A percentile compares a stretch with the other conserved stretches of the same genome.
These are phyloP conservation scores for Physeter macrocephalus DNA, from an alignment of 2,113 vertebrate species.

Conservation along the genomic window DNA sequence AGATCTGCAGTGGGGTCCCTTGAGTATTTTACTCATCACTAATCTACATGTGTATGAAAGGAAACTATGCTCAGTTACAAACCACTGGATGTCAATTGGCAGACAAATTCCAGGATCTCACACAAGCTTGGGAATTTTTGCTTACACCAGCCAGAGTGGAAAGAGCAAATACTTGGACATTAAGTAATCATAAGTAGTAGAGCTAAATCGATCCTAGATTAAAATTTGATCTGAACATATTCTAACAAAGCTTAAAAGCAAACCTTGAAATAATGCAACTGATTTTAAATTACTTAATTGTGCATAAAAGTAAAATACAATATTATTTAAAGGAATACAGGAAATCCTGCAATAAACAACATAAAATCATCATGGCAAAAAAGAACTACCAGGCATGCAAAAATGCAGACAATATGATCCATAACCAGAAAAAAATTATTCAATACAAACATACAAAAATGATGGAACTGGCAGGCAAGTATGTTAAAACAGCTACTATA, in stretches of 20 bases:
- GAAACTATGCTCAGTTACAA: neutral
- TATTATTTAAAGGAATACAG: neutral
- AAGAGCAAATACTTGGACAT: neutral
- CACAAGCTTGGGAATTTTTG: neutral
- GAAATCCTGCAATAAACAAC: neutral
- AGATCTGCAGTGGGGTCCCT: neutral
- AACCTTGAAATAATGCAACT: neutral
- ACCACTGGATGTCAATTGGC: neutral
- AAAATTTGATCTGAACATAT: neutral
- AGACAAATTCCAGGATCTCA: neutral
- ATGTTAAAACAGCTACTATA: neutral
- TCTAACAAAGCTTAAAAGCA: neutral
- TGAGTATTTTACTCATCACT: neutral
- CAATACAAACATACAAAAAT: neutral
- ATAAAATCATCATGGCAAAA: neutral
- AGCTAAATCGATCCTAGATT: neutral
- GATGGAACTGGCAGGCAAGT: neutral
- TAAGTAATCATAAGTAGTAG: neutral
- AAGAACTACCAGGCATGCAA: neutral
- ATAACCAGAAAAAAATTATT: neutral
- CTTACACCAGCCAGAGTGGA: neutral
- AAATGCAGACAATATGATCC: neutral
- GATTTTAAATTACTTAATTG: conserved; percentile 22
- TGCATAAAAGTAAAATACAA: neutral
- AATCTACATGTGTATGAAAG: neutral